Evolutionary conservation across 2,888 invertebrate species (phyloP).

Genomic region (Trimorus sp.): DNA sequence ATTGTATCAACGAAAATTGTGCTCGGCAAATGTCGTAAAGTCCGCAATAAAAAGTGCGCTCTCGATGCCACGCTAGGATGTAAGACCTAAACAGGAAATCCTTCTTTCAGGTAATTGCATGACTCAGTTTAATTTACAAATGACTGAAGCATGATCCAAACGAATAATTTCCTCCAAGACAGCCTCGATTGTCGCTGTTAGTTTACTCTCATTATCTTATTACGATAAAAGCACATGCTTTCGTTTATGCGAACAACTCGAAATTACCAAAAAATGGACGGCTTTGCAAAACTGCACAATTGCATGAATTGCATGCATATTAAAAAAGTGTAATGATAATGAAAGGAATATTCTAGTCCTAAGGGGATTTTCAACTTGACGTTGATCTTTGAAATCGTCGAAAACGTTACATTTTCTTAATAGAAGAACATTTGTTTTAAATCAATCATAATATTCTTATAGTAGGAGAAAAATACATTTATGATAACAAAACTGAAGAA

Average conservation of each 20-base stretch:
- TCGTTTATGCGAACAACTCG: conserved; percentile 42
- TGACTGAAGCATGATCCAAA: conserved; percentile 72
- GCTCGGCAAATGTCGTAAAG: conserved; percentile 46
- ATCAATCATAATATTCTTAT: no score
- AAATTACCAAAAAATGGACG: neutral
- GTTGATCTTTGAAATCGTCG: no score
- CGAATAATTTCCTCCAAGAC: conserved; percentile 72
- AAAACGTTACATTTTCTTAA: no score
- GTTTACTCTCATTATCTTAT: conserved; percentile 52
- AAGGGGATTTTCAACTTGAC: no score
- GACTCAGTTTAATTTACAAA: conserved; percentile 77
- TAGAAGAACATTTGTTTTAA: no score
- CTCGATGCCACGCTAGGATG: conserved; percentile 53
- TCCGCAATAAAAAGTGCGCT: conserved; percentile 56
- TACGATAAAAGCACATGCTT: conserved; percentile 57
- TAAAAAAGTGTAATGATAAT: no score
- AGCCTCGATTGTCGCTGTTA: conserved; percentile 69
- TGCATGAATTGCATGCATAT: no score
- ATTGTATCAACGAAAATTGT: conserved; percentile 59
- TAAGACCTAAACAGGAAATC: conserved; percentile 81
- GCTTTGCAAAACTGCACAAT: no score
- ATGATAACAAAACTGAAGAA: no score
- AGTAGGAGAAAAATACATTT: no score
- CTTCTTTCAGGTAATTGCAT: conserved; percentile 80
- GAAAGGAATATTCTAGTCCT: no score